These are phyloP conservation scores for Amblyopsis hoosieri DNA, from an alignment of 2,797 vertebrate genomes.

Conservation along the genomic window DNA sequence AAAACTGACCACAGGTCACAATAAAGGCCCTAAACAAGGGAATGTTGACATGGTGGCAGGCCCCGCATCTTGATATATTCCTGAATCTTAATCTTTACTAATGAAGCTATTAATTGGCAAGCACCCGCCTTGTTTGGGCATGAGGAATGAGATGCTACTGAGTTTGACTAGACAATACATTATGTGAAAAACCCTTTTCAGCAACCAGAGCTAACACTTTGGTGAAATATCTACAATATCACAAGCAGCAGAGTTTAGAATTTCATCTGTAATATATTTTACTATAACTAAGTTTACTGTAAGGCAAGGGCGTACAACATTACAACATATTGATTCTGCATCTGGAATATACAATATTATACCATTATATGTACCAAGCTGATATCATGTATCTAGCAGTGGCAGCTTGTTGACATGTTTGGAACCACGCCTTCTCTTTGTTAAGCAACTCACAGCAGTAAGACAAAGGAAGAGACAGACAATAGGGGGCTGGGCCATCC, in stretches of 20 bases:
- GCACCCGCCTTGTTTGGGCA: conserved; percentile 39
- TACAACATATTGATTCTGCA: conserved; percentile 28
- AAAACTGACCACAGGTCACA: conserved; percentile 41
- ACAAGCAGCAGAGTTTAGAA: conserved; percentile 29
- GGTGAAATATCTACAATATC: conserved; percentile 32
- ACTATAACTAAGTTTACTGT: conserved; percentile 28
- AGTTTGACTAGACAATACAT: too few species aligned
- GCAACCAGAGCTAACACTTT: conserved; percentile 1
- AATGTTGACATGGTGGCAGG: conserved; percentile 22
- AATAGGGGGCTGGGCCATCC: background rate
- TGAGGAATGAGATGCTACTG: conserved; percentile 28
- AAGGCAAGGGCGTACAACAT: conserved; percentile 12
- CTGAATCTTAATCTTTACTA: conserved; percentile 57
- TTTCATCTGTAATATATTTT: conserved; percentile 43
- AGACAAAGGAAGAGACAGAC: conserved; percentile 17
- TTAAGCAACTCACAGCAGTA: conserved; percentile 37
- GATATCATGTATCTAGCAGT: conserved; percentile 7
- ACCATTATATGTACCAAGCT: background rate
- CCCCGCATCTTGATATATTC: conserved; percentile 37
- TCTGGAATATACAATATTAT: background rate
- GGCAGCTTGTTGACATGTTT: conserved; percentile 64
- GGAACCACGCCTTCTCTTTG: conserved; percentile 53
- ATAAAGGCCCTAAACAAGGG: conserved; percentile 41
- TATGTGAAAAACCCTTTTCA: background rate
- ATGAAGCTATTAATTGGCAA: conserved; percentile 57